Percentiles rank a stretch among this genome's conserved stretches.
Evolutionary conservation across 2,113 vertebrate species (phyloP).

Genomic region (Setophaga petechia): DNA sequence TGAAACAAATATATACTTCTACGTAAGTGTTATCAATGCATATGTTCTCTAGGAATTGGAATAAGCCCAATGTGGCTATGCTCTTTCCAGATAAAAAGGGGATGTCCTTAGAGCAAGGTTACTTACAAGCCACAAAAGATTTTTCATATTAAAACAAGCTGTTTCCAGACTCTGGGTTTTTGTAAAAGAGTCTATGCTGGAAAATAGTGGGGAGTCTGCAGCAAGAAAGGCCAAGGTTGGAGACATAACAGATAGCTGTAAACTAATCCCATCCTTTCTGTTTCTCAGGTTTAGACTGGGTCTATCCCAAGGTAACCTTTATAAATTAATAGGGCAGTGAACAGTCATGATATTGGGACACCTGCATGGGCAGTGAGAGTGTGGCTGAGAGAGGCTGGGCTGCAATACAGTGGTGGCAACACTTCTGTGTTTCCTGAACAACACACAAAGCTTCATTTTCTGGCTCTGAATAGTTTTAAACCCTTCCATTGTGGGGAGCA

Average conservation of each 20-base stretch:
- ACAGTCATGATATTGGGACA: background rate
- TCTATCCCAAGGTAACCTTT: background rate
- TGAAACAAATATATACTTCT: background rate
- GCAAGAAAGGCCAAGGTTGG: rapidly evolving
- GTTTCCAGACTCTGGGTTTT: background rate
- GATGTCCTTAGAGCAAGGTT: background rate
- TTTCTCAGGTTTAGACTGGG: background rate
- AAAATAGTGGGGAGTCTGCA: background rate
- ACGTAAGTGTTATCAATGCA: rapidly evolving
- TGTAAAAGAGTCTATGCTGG: background rate
- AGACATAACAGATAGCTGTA: background rate
- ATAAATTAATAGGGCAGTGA: background rate
- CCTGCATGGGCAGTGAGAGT: background rate
- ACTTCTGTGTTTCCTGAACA: background rate
- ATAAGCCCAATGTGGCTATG: background rate
- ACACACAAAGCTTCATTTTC: rapidly evolving
- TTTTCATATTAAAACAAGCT: background rate
- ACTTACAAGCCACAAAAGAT: background rate
- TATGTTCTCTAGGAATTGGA: background rate
- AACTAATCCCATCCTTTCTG: background rate
- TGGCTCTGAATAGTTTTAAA: background rate
- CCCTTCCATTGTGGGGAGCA: background rate
- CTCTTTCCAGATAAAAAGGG: background rate
- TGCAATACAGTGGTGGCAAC: background rate
- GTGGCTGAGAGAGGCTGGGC: background rate